phyloP scores from a whole-genome alignment of 30 jellyfish, hydroid and myxozoan genomes.

The Pseudorhiza aurosa region DNA sequence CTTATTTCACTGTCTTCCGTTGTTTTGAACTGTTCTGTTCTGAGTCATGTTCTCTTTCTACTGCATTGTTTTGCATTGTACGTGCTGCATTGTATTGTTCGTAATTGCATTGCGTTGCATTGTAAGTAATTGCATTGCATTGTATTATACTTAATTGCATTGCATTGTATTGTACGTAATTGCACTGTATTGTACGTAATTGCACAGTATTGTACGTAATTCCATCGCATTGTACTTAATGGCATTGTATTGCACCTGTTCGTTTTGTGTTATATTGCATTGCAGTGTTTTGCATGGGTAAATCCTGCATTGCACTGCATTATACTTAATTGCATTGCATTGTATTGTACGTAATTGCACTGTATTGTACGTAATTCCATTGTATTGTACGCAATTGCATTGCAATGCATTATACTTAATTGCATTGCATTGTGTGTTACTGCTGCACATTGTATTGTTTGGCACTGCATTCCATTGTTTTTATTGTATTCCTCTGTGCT shows the following conservation, averaged over 20 bases:
- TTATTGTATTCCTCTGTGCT: not conserved
- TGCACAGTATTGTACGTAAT: not conserved
- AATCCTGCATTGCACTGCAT: not conserved
- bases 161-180: not conserved
- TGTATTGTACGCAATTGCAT: not conserved
- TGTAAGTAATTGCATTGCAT: not conserved
- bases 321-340: not conserved
- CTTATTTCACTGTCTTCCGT: not conserved
- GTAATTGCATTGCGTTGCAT: not conserved
- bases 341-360: not conserved
- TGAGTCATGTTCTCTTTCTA: not conserved
- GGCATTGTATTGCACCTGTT: no score
- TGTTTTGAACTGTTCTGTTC: not conserved
- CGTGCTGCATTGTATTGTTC: not conserved
- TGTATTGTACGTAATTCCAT: not conserved
- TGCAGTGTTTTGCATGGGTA: not conserved
- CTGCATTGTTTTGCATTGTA: not conserved
- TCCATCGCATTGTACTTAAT: not conserved
- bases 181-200: not conserved
- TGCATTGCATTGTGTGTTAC: not conserved
- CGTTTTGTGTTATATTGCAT: no score
- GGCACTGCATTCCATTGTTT: not conserved
- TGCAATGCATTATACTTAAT: not conserved
- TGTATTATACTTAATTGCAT: not conserved
- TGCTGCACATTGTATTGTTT: not conserved